Percentiles rank a stretch among this genome's conserved stretches.
phyloP scores from a whole-genome alignment of 2,113 vertebrate genomes.

The Gadus macrocephalus region DNA sequence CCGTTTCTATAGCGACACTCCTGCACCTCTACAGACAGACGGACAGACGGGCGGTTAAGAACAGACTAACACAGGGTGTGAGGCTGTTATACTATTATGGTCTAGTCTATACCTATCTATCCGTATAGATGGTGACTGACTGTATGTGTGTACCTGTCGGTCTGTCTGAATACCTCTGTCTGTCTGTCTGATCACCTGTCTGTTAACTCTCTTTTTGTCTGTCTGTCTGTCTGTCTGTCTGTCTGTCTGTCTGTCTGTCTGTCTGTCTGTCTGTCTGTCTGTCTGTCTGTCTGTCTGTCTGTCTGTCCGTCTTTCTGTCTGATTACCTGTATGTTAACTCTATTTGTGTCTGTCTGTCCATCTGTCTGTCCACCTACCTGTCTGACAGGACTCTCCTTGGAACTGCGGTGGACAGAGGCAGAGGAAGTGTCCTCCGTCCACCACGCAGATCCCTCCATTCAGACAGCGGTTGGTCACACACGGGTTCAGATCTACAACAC shows the following conservation, averaged over 20 bases:
- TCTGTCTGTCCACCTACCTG: constrained; percentile 28
- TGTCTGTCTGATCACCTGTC: constrained; percentile 14
- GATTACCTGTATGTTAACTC: neutral
- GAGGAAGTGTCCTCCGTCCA: constrained; percentile 38
- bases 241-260: neutral
- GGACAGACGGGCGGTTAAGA: neutral
- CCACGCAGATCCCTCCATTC: constrained; percentile 44
- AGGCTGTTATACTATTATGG: neutral
- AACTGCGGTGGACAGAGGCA: constrained; percentile 58
- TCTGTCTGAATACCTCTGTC: neutral
- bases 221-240: neutral
- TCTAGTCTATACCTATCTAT: neutral
- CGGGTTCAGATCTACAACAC: constrained; percentile 43
- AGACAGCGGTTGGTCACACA: constrained; percentile 50
- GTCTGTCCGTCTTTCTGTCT: neutral
- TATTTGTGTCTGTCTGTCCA: neutral
- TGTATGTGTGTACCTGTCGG: neutral
- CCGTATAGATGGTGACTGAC: neutral
- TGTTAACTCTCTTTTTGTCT: neutral
- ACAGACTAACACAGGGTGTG: neutral
- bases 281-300: neutral
- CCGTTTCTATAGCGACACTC: constrained; percentile 75
- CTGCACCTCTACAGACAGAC: constrained; percentile 17
- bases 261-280: neutral
- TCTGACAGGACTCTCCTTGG: constrained; percentile 45